Evolutionary conservation across 2,888 invertebrate species (phyloP).

Genomic region (Limnephilus lunatus): DNA sequence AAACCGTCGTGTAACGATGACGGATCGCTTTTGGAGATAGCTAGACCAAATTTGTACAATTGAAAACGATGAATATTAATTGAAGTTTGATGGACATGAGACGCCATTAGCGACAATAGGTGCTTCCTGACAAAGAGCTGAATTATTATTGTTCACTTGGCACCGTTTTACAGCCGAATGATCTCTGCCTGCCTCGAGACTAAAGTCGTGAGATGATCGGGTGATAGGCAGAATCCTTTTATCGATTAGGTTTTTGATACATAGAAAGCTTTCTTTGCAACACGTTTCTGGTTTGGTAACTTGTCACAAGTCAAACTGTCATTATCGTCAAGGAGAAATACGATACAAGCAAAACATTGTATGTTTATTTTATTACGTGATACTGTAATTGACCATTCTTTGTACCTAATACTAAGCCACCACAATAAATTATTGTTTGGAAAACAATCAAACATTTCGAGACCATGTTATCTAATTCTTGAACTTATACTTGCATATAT

Average conservation of each 20-base stretch:
- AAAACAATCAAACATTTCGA: too few relatives aligned
- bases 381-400: not conserved
- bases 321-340: not conserved
- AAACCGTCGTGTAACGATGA: conserved; percentile 17
- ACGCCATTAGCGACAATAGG: conserved; percentile 3
- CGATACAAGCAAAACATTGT: not conserved
- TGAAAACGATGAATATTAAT: conserved; percentile 27
- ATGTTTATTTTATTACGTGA: not conserved
- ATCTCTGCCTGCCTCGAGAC: not conserved
- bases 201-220: not conserved
- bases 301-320: not conserved
- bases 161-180: not conserved
- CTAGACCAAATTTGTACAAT: conserved; percentile 13
- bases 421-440: not conserved
- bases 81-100: conserved; percentile 9
- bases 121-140: conserved; percentile 6
- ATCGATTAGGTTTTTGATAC: not conserved
- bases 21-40: not conserved
- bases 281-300: not conserved
- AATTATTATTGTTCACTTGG: not conserved
- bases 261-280: not conserved
- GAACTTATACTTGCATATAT: too few relatives aligned
- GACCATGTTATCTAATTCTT: too few relatives aligned
- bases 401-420: not conserved
- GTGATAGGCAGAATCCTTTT: not conserved